Evolutionary conservation across 64 coral and sea anemone genomes (phyloP).

Genomic region (Montipora efflorescens): DNA sequence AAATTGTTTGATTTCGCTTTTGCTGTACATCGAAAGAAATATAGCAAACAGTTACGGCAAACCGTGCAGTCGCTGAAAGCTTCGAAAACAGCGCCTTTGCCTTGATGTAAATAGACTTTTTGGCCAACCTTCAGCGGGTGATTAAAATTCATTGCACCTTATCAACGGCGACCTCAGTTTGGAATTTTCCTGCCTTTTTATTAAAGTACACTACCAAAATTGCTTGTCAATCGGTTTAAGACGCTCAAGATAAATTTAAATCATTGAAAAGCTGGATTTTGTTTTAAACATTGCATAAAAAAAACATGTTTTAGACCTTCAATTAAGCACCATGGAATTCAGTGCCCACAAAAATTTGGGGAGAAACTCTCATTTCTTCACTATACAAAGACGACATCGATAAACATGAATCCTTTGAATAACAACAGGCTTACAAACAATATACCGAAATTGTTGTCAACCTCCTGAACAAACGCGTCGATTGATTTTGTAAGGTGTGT

Average conservation of each 20-base stretch:
- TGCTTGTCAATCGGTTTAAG: conserved; percentile 73
- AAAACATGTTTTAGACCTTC: background rate
- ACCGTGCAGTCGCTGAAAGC: conserved; percentile 31
- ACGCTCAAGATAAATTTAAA: conserved; percentile 38
- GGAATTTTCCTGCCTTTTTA: conserved; percentile 84
- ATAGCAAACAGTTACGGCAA: conserved; percentile 75
- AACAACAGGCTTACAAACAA: conserved; percentile 78
- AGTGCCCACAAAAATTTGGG: background rate
- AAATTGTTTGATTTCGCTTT: conserved; percentile 97
- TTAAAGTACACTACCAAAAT: conserved; percentile 81
- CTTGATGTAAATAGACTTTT: background rate
- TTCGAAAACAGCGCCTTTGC: background rate
- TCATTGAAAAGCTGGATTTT: conserved; percentile 25
- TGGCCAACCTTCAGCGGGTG: background rate
- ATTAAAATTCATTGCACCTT: conserved; percentile 54
- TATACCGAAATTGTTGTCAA: conserved; percentile 81
- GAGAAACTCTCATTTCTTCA: conserved; percentile 26
- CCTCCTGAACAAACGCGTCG: conserved; percentile 82
- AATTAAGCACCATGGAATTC: conserved; percentile 15
- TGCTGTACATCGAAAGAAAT: conserved; percentile 68
- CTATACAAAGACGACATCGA: background rate
- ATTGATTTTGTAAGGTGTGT: conserved; percentile 97
- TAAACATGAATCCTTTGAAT: conserved; percentile 49
- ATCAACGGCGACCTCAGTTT: conserved; percentile 81
- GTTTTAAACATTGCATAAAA: background rate